phyloP scores from a whole-genome alignment of 1,140 invertebrate genomes.

The Drosophila kikkawai region DNA sequence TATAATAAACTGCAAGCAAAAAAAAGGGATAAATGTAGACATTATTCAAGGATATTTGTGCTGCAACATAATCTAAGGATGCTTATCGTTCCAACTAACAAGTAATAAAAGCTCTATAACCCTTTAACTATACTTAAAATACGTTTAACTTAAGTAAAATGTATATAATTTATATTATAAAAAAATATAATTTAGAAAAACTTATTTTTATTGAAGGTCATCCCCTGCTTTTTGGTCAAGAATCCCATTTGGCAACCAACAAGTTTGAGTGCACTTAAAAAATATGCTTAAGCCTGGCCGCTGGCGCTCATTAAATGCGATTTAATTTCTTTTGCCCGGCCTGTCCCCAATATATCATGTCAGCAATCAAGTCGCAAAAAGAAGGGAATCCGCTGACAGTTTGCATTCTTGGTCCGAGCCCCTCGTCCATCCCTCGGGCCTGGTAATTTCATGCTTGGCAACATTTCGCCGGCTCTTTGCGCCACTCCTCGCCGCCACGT shows the following conservation, averaged over 20 bases:
- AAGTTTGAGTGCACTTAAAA: constrained; percentile 10
- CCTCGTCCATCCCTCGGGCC: constrained; percentile 25
- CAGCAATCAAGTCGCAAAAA: constrained; percentile 66
- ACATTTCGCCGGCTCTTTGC: constrained; percentile 56
- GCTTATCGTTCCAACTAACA: too few relatives aligned
- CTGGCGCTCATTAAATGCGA: constrained; percentile 72
- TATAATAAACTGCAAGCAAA: background rate
- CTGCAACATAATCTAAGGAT: background rate
- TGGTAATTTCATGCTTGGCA: constrained; percentile 76
- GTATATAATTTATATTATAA: background rate
- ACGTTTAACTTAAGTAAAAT: background rate
- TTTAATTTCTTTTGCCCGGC: constrained; percentile 55
- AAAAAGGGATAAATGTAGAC: rapidly evolving
- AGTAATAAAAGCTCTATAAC: too few relatives aligned
- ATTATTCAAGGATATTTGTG: background rate
- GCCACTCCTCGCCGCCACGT: constrained; percentile 9
- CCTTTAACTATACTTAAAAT: too few relatives aligned
- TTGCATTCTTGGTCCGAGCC: constrained; percentile 41
- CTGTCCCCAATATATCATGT: constrained; percentile 67
- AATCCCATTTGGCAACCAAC: constrained; percentile 1
- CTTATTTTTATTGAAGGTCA: background rate
- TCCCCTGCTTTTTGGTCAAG: background rate
- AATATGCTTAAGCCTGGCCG: constrained; percentile 28
- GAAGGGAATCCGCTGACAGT: constrained; percentile 75
- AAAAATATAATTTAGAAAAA: too few relatives aligned